Evolutionary conservation across 2,888 invertebrate genomes (phyloP).

Genomic region (Gisinianus flammeolus): DNA sequence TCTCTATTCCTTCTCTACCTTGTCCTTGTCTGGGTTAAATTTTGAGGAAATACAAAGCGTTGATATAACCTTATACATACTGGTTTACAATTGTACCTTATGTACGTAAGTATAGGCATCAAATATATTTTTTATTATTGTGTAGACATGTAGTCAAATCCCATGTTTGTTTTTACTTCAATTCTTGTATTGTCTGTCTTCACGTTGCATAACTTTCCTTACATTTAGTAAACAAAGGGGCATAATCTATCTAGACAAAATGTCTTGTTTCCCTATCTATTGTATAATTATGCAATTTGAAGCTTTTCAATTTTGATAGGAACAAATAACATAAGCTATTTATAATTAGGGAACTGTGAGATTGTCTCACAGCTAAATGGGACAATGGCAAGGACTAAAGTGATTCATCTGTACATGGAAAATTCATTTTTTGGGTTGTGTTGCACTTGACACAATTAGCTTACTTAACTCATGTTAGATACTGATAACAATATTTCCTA

Average conservation of each 20-base stretch:
- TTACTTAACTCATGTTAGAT: neutral
- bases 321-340: neutral
- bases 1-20: neutral
- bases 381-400: neutral
- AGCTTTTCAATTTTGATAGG: no score
- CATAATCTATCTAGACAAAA: neutral
- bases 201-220: slow-evolving; percentile 13
- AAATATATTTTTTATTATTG: neutral
- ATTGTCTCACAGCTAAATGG: neutral
- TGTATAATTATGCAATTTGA: neutral
- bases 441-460: neutral
- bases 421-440: no score
- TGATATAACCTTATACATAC: neutral
- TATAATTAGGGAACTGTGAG: neutral
- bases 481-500: neutral
- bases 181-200: neutral
- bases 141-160: no score
- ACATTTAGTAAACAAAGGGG: neutral
- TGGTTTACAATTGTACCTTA: neutral
- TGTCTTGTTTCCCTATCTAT: neutral
- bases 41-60: neutral
- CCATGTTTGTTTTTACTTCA: neutral
- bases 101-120: no score
- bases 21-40: neutral
- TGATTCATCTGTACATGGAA: neutral